Evolutionary conservation across 2,888 invertebrate genomes (phyloP).

Genomic region (Patella ulyssiponensis): DNA sequence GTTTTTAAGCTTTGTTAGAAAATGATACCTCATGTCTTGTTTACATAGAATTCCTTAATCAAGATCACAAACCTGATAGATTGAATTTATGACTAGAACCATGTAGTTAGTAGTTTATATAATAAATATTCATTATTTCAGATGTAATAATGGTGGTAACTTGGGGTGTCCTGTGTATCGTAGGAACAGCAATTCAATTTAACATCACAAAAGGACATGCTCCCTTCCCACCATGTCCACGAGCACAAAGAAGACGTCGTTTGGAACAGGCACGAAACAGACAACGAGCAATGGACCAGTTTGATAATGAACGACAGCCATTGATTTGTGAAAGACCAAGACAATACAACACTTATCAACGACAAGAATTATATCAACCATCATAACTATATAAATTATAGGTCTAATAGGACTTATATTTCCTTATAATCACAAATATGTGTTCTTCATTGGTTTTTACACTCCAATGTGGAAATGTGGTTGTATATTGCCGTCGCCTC

Average conservation of each 20-base stretch:
- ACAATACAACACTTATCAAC: not conserved
- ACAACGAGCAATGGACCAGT: not conserved
- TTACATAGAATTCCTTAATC: too few relatives aligned
- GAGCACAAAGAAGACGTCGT: not conserved
- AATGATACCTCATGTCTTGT: too few relatives aligned
- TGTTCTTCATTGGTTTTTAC: too few relatives aligned
- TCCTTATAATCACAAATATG: too few relatives aligned
- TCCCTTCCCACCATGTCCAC: conserved; percentile 78
- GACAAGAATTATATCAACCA: conserved; percentile 3
- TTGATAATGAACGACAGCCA: conserved; percentile 11
- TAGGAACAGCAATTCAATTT: conserved; percentile 77
- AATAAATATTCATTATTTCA: conserved; percentile 68
- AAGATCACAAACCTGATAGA: too few relatives aligned
- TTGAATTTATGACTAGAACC: too few relatives aligned
- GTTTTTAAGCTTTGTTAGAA: too few relatives aligned
- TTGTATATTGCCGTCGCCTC: too few relatives aligned
- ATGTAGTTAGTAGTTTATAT: not conserved
- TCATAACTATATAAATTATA: not conserved
- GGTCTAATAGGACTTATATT: too few relatives aligned
- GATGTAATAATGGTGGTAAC: conserved; percentile 76
- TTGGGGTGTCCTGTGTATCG: conserved; percentile 76
- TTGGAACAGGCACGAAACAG: not conserved
- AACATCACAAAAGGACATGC: conserved; percentile 76
- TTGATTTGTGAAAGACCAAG: conserved; percentile 2
- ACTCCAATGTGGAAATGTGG: too few relatives aligned